Conservation (phyloP, 1,140 invertebrate species). For the Acromyrmex echinatior region DNA sequence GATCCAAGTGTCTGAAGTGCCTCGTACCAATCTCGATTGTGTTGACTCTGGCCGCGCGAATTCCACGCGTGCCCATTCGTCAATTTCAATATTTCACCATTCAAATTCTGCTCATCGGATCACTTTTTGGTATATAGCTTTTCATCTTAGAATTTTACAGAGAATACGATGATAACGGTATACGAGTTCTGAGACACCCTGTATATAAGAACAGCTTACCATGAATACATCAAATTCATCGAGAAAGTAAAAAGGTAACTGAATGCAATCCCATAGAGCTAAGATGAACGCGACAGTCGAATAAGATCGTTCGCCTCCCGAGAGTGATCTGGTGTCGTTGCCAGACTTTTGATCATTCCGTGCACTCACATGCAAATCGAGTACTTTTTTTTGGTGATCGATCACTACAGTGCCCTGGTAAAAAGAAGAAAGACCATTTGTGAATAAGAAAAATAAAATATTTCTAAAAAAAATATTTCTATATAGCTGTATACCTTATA, state of each 20-base stretch:
- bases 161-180: too few relatives aligned
- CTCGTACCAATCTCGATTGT: too few relatives aligned
- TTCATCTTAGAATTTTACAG: too few relatives aligned
- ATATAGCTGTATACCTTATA: constrained; percentile 83
- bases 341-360: constrained; percentile 80
- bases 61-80: too few relatives aligned
- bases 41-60: too few relatives aligned
- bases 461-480: not conserved
- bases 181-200: too few relatives aligned
- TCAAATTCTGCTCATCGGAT: too few relatives aligned
- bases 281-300: constrained; percentile 97
- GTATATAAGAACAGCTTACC: constrained; percentile 86
- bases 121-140: too few relatives aligned
- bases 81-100: too few relatives aligned
- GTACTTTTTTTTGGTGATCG: constrained; percentile 87
- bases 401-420: constrained; percentile 89
- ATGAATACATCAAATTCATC: constrained; percentile 99
- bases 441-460: not conserved
- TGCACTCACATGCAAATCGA: constrained; percentile 89
- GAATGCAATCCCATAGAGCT: constrained; percentile 96
- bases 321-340: constrained; percentile 89
- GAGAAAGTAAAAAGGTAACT: constrained; percentile 97
- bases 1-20: too few relatives aligned
- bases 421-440: not conserved
- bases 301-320: constrained; percentile 98